These are phyloP conservation scores for Acronicta psi DNA, from an alignment of 2,888 invertebrate genomes.

Conservation along the genomic window DNA sequence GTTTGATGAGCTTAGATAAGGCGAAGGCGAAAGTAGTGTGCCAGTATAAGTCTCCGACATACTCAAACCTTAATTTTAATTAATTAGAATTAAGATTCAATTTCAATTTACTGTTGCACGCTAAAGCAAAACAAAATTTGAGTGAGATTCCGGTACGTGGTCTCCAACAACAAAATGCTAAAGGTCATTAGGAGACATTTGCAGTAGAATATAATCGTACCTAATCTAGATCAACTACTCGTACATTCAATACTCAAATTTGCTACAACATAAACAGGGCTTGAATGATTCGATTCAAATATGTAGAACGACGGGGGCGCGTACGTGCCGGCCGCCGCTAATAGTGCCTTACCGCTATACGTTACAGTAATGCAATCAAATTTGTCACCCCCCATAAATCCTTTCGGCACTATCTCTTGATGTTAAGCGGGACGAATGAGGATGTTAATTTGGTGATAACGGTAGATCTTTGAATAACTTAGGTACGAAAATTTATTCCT, in stretches of 20 bases:
- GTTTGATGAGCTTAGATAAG: too few relatives aligned
- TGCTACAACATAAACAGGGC: constrained; percentile 32
- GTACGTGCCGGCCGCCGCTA: constrained; percentile 54
- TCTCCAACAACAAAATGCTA: too few relatives aligned
- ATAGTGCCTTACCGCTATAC: constrained; percentile 62
- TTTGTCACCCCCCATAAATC: constrained; percentile 72
- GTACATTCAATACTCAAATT: constrained; percentile 9
- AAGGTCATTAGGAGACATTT: too few relatives aligned
- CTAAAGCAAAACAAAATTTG: too few relatives aligned
- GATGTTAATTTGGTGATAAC: constrained; percentile 56
- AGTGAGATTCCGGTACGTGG: too few relatives aligned
- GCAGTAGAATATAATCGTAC: too few relatives aligned
- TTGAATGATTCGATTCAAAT: constrained; percentile 50
- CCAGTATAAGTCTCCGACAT: too few relatives aligned
- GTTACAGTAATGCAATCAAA: constrained; percentile 72
- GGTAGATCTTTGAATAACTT: constrained; percentile 17
- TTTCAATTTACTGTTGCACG: too few relatives aligned
- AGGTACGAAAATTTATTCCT: too few relatives aligned
- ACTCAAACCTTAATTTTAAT: too few relatives aligned
- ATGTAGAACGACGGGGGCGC: constrained; percentile 25
- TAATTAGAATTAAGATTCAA: too few relatives aligned
- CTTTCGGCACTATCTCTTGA: constrained; percentile 63
- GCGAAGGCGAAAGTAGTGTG: too few relatives aligned
- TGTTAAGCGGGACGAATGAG: constrained; percentile 52
- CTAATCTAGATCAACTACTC: constrained; percentile 4